A percentile compares a stretch with the other conserved stretches of the same genome.
Evolutionary conservation across 37 sponge, comb jelly and placozoan genomes (phyloP).

Genomic region (Beroe ovata): DNA sequence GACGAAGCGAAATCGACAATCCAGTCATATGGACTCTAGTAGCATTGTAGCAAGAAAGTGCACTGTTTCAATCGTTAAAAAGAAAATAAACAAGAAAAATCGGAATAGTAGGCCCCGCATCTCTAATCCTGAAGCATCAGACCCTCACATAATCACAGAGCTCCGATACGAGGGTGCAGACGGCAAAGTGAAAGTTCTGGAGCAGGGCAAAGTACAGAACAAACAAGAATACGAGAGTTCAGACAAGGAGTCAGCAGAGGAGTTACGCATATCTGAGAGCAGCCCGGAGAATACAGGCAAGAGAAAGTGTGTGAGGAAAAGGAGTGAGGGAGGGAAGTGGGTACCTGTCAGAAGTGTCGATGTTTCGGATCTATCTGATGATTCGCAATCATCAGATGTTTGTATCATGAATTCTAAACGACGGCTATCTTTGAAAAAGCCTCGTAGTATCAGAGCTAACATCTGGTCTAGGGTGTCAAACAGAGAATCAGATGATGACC

Average conservation of each 20-base stretch:
- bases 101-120: not conserved
- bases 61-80: conserved; percentile 12
- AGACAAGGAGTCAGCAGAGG: not conserved
- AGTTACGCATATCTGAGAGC: too few relatives aligned
- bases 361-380: not conserved
- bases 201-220: not conserved
- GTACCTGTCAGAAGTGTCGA: not conserved
- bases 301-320: not conserved
- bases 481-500: not conserved
- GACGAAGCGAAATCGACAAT: not conserved
- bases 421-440: not conserved
- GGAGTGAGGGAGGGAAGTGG: not conserved
- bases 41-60: not conserved
- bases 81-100: not conserved
- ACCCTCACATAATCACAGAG: not conserved
- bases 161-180: not conserved
- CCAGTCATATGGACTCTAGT: not conserved
- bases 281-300: not conserved
- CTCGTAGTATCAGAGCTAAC: not conserved
- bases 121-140: not conserved
- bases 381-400: not conserved
- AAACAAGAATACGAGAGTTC: not conserved
- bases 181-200: not conserved
- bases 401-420: not conserved
- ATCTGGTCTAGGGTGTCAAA: not conserved